Base-by-base conservation (phyloP, 2,797 vertebrate species). In the Clarias fuscus region DNA sequence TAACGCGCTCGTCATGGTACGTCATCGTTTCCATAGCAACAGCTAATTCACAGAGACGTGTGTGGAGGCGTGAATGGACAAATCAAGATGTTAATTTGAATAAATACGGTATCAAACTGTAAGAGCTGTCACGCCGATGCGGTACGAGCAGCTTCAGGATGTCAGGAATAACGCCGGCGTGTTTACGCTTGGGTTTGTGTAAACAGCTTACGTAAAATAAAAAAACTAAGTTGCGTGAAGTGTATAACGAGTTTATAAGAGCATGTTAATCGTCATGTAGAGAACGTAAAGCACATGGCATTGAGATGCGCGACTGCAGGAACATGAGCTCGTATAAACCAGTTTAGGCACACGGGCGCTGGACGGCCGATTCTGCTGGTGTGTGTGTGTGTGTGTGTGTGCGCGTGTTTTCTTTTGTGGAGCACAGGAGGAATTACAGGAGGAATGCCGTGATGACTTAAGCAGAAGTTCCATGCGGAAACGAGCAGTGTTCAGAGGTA, bases 381-480 rank as follows among this genome's bases (percentile, higher is more conserved):
- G 40, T 48, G 43, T 6, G 11, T 61, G 56, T 61, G 11, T 61
- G 56, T 61, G 76, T 61, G 76, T 37, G 56, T 78, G 73, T 76
- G 72, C 15, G 72, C 24, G 72, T n/a, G 43, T 72, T 61, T 15
- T 67, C 14, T 82, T 67, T n/a, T 86, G 88, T 84, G 56, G 37
- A 13, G 48, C 56, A 77, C 24, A 86, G 48, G 48, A 53, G 48
- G 48, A 53, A 86, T 84, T 86, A 78, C 83, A 86, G 83, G 71
- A 87, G 83, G 84, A 90, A 88, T 90, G 86, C 64, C 56, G 58
- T 89, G 89, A 90, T 90, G 89, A 89, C 86, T 90, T 90, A 81
- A 90, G 85, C 89, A 90, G 89, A 90, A 70, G 81, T 58, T 5
- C n/a, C 72, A 75, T 87, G 84, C 81, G 77, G 87, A 87, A 88